Conservation (phyloP, 2,113 vertebrate genomes). For the Myotis brandtii region DNA sequence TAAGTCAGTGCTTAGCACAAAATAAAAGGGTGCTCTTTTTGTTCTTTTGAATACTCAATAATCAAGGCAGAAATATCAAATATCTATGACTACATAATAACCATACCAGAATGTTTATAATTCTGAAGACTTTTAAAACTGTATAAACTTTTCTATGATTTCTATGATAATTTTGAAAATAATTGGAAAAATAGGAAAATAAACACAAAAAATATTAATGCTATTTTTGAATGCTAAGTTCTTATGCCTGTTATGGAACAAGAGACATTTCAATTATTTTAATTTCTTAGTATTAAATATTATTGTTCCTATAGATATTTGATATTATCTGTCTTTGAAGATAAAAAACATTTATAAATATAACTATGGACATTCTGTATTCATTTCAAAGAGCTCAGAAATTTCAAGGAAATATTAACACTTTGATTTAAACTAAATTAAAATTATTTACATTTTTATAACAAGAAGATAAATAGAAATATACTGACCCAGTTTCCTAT, state of each 20-base stretch:
- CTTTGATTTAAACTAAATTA: slow-evolving; percentile 39
- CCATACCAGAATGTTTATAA: slow-evolving; percentile 23
- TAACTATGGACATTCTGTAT: neutral
- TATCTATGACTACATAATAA: neutral
- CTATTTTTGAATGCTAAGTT: slow-evolving; percentile 16
- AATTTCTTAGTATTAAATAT: slow-evolving; percentile 31
- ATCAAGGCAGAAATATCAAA: neutral
- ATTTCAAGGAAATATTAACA: slow-evolving; percentile 35
- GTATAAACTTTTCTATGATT: slow-evolving; percentile 4
- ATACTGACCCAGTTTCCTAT: slow-evolving; percentile 23
- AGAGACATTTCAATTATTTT: slow-evolving; percentile 48
- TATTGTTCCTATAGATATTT: slow-evolving; percentile 8
- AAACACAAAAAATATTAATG: slow-evolving; percentile 36
- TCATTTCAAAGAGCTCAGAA: slow-evolving; percentile 46
- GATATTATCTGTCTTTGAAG: slow-evolving; percentile 35
- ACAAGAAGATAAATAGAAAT: slow-evolving; percentile 36
- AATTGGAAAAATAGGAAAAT: neutral
- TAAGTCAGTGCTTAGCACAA: neutral
- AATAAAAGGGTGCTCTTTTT: neutral
- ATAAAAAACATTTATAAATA: slow-evolving; percentile 19
- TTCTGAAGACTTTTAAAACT: slow-evolving; percentile 11
- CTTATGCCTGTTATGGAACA: slow-evolving; percentile 21
- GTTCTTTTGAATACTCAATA: neutral
- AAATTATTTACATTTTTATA: slow-evolving; percentile 36
- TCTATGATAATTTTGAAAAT: slow-evolving; percentile 55